These are phyloP conservation scores for Acanthornis magna DNA, from an alignment of 2,797 vertebrate genomes.

Conservation along the genomic window DNA sequence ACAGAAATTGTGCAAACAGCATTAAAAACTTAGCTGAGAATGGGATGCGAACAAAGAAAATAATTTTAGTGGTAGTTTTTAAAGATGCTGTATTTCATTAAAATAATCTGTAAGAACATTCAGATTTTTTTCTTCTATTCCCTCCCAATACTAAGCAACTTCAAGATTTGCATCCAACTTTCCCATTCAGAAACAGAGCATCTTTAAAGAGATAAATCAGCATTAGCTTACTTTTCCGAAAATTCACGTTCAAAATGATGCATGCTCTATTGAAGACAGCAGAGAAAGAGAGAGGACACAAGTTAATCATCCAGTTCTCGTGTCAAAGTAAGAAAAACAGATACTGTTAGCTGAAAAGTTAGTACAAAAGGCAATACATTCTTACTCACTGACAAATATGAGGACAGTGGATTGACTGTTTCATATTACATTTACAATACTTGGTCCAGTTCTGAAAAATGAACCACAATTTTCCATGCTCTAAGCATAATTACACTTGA, in stretches of 20 bases:
- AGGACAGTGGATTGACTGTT: not conserved
- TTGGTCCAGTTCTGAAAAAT: not conserved
- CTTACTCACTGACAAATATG: not conserved
- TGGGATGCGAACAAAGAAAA: conserved; percentile 65
- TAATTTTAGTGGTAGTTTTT: conserved; percentile 57
- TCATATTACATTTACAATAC: not conserved
- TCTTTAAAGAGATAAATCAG: conserved; percentile 85
- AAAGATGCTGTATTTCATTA: conserved; percentile 75
- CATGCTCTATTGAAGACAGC: conserved; percentile 96
- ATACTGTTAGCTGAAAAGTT: conserved; percentile 51
- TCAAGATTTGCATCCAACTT: conserved; percentile 34
- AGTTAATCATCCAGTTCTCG: conserved; percentile 72
- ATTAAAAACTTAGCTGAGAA: conserved; percentile 65
- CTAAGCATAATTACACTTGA: not conserved
- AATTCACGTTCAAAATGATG: conserved; percentile 93
- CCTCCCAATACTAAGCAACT: conserved; percentile 21
- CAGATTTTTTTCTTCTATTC: conserved; percentile 21
- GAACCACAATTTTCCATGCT: not conserved
- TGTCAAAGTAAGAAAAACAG: conserved; percentile 60
- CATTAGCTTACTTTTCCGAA: conserved; percentile 93
- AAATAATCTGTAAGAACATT: conserved; percentile 6
- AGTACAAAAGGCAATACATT: conserved; percentile 30
- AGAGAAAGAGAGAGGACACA: conserved; percentile 77
- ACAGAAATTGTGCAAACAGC: conserved; percentile 62
- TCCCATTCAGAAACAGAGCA: conserved; percentile 77